These are phyloP conservation scores for Lethrus apterus DNA, from an alignment of 1,140 invertebrate species.

Conservation along the genomic window DNA sequence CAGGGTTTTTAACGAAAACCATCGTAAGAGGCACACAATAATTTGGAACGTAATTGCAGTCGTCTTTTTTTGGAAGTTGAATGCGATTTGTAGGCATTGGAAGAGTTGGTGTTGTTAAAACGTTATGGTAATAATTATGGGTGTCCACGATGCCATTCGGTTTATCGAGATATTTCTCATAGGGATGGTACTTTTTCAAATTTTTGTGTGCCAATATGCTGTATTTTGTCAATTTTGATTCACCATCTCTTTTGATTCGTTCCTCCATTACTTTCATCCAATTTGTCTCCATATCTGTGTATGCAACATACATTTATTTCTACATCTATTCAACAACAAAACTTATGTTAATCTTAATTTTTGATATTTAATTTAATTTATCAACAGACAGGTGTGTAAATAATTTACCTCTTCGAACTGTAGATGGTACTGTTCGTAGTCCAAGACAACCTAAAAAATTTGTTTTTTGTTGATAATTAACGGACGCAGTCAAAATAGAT, in stretches of 20 bases:
- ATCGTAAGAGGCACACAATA: constrained; percentile 21
- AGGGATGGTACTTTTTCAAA: too few relatives aligned
- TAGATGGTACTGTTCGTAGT: constrained; percentile 23
- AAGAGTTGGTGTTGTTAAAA: too few relatives aligned
- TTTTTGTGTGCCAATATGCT: constrained; percentile 24
- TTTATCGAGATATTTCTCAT: too few relatives aligned
- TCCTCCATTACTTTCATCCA: constrained; percentile 36
- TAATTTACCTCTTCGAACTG: constrained; percentile 28
- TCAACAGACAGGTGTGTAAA: too few relatives aligned
- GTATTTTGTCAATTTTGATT: constrained; percentile 31
- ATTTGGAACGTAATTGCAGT: constrained; percentile 4
- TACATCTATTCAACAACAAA: too few relatives aligned
- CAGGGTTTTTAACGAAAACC: constrained; percentile 17
- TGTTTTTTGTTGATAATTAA: constrained; percentile 30
- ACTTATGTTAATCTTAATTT: too few relatives aligned
- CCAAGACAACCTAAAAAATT: constrained; percentile 31
- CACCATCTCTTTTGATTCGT: constrained; percentile 28
- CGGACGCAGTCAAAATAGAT: constrained; percentile 23
- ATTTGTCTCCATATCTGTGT: constrained; percentile 32
- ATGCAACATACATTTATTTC: too few relatives aligned
- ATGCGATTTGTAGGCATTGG: constrained; percentile 3
- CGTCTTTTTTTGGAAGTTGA: constrained; percentile 6
- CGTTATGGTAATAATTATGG: too few relatives aligned
- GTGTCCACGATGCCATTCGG: too few relatives aligned
- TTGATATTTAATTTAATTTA: too few relatives aligned